Evolutionary conservation across 1,140 invertebrate species (phyloP), one percentile per base, ranked within the genome.

Genomic region (Bombus pascuorum): DNA sequence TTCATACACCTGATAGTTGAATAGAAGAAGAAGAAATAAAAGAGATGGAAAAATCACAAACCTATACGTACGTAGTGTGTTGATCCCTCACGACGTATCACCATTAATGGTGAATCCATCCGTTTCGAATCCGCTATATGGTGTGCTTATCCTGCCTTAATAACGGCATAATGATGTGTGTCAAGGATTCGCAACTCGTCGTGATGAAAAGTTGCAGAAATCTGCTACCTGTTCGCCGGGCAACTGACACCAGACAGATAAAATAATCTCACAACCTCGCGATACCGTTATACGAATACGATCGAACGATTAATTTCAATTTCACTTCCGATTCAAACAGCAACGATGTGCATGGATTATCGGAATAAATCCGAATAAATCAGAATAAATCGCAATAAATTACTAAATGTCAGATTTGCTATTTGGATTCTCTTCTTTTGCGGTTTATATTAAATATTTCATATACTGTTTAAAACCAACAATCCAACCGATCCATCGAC

Each of bases 141-240:
- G 47, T 53, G 62, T 3, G 72, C 59, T 53, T 83, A 85, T 62
- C 73, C 72, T 44, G 65, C 9, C 65, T 88, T 85, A 90, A 85
- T 89, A 90, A 90, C 81, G 77, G 81, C 80, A 79, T 37, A 68
- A 85, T 84, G 74, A 90, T 90, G 76, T 80, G 66, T 89, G 87
- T 90, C 85, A 89, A 84, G 85, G 85, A 90, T 87, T 81, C 25
- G 76, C 22, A 74, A 59, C 71, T 53, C 18, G n/a, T 79, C 15
- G 28, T 13, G 76, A 71, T 72, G 42, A 66, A 66, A 75, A 66
- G 81, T 83, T 47, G 57, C 39, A 47, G 72, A 83, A 47, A 53
- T 47, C 25, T 34, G 37, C 13, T 75, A 75, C 13, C 12, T 34
- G 32, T 75, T 25, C 57, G 28, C 28, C 32, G 15, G 13, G 59